Base-by-base conservation (phyloP, 2,797 vertebrate species). In the Euphonia xanthogaster region DNA sequence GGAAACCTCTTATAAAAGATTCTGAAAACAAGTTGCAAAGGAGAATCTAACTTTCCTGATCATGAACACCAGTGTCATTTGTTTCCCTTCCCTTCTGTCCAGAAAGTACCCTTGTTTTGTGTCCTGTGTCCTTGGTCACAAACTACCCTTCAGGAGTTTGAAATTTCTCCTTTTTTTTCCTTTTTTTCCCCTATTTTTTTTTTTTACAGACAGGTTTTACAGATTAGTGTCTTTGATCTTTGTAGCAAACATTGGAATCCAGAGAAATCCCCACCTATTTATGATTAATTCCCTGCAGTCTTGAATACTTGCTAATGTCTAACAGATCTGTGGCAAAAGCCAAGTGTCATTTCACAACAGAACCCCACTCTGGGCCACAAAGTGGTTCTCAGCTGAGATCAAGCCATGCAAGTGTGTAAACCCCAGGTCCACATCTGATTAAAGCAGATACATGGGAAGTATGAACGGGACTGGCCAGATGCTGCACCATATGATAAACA, bases 401-500 rank as follows among this genome's bases (percentile, higher is more conserved):
- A 91, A 97, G 78, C 82, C 72, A 39, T 58, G 77, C 51, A 93
- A 87, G 71, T 80, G 96, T 96, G 94, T 86, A 96, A 94, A 90
- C 35, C 53, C 73, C 86, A 72, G 91, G 83, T 66, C 86, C 77
- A 88, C 53, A 71, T 81, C 94, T 97, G 94, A 96, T 96, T 94
- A 93, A 71, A 96, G 79, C 90, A 97, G 94, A 97, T 98, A 95
- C 80, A 96, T 94, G 93, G 84, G 89, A 96, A 63, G 30, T 92
- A 54, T 93, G 94, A 95, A 95, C 31, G 70, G 93, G 89, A 93
- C 73, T 93, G 96, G 94, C 97, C 97, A 98, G 97, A 97, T 98
- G 98, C 96, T 95, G 79, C 80, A 93, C 97, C 97, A 97, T 98
- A 97, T 96, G 97, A 98, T 95, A 91, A 98, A 97, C 96, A 97